Evolutionary conservation across 2,888 invertebrate species (phyloP).

Genomic region (Drosophila falleni): DNA sequence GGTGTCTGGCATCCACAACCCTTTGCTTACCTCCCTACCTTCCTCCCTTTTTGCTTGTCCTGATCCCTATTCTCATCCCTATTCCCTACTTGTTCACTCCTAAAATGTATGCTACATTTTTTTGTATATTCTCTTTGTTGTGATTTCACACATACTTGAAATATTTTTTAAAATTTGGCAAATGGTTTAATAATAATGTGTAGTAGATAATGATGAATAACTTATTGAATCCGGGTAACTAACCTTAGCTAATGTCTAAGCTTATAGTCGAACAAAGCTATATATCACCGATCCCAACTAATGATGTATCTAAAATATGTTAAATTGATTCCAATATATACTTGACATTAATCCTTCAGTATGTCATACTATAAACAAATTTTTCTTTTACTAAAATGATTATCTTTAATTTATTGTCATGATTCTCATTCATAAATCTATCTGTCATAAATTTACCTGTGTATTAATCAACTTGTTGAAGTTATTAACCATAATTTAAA

Average conservation of each 20-base stretch:
- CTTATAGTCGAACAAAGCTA: too few species aligned
- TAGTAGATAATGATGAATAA: background rate
- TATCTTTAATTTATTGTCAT: background rate
- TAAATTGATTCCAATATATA: too few species aligned
- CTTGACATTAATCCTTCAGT: background rate
- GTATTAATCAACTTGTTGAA: slow-evolving; percentile 13
- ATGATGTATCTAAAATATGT: too few species aligned
- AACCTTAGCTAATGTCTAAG: background rate
- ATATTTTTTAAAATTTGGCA: slow-evolving; percentile 4
- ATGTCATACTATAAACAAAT: too few species aligned
- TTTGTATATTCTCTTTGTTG: slow-evolving; percentile 20
- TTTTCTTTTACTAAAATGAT: background rate
- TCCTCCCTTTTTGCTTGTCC: background rate
- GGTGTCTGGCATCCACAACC: slow-evolving; percentile 34
- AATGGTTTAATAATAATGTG: background rate
- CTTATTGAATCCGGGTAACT: background rate
- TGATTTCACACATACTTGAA: slow-evolving; percentile 3
- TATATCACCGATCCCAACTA: too few species aligned
- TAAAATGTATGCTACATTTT: slow-evolving; percentile 57
- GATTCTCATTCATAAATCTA: background rate
- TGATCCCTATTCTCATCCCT: background rate
- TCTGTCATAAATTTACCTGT: slow-evolving; percentile 13
- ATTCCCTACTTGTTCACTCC: background rate
- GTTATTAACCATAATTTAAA: slow-evolving; percentile 9
- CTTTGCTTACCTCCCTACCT: slow-evolving; percentile 3